Percentiles rank a stretch among this genome's conserved stretches.
These are phyloP conservation scores for Pongo pygmaeus DNA, from an alignment of 2,113 vertebrate species.

Conservation along the genomic window DNA sequence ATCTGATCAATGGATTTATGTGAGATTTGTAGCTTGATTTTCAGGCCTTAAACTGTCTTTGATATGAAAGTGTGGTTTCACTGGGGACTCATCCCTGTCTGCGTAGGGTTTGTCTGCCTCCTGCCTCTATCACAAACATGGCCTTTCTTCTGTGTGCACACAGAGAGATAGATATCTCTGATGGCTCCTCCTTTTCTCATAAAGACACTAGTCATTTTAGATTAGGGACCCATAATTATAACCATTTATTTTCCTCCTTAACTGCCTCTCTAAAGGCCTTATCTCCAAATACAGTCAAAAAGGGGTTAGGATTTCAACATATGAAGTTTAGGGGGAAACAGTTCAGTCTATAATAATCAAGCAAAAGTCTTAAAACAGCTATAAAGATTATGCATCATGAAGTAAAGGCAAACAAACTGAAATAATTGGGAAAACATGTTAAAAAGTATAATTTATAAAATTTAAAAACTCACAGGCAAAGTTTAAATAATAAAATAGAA, in stretches of 20 bases:
- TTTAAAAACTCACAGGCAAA: not conserved
- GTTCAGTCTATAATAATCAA: not conserved
- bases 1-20: too few species aligned
- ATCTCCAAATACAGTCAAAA: not conserved
- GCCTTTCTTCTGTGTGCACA: not conserved
- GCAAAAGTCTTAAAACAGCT: not conserved
- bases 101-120: too few species aligned
- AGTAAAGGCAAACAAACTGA: not conserved
- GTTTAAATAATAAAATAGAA: not conserved
- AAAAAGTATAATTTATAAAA: not conserved
- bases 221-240: not conserved
- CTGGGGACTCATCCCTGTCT: too few species aligned
- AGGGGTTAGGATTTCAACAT: not conserved
- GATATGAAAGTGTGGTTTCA: too few species aligned
- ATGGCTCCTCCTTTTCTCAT: not conserved
- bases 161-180: not conserved
- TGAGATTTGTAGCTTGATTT: too few species aligned
- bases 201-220: not conserved
- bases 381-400: not conserved
- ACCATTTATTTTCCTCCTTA: not conserved
- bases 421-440: not conserved
- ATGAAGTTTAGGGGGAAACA: not conserved
- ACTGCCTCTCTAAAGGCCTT: not conserved
- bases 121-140: not conserved
- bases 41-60: too few species aligned